Evolutionary conservation across 2,113 vertebrate genomes (phyloP), one percentile per base, ranked within the genome.

Genomic region (Limanda limanda): DNA sequence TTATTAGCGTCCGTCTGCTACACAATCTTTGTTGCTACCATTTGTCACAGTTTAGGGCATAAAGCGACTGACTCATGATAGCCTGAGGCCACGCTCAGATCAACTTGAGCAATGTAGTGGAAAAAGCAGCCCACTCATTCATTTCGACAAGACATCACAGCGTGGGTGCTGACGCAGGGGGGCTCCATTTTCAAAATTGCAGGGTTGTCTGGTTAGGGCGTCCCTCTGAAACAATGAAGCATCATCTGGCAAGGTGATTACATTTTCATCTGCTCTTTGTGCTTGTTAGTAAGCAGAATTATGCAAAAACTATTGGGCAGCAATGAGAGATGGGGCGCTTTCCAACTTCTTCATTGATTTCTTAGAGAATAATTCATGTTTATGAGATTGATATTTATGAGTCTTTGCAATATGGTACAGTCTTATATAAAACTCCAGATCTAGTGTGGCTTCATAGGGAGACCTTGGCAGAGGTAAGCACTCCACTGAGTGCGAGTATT

Each of bases 1-100:
- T 69, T 48, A 13, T 80, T 57, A 67, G 24, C 60, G 35, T 72
- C 40, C 45, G 79, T 21, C 21, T 51, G 18, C 6, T 51, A 20
- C 72, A 9, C 51, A 59, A 63, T 5, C 61, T 2, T 21, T 40
- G 48, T 37, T 25, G 55, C 25, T 62, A 48, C 27, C 24, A 0
- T 48, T 63, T 62, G 23, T 70, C 23, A 57, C 15, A 66, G 35
- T 57, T 47, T 8, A 21, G 52, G 2, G 47, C 11, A 12, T 47
- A 37, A 12, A 45, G 13, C 1, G 3, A 59, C n/a, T 3, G 8
- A 66, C 14, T 76, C 55, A 21, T 18, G 35, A 31, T 55, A 23
- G 9, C 51, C n/a, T 27, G 1, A 47, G 40, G 37, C 24, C 1
- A 4, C 21, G 6, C 61, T 76, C 18, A 60, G 20, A 68, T 66